These are phyloP conservation scores for Bicyclus anynana DNA, from an alignment of 1,140 invertebrate genomes.

Conservation along the genomic window DNA sequence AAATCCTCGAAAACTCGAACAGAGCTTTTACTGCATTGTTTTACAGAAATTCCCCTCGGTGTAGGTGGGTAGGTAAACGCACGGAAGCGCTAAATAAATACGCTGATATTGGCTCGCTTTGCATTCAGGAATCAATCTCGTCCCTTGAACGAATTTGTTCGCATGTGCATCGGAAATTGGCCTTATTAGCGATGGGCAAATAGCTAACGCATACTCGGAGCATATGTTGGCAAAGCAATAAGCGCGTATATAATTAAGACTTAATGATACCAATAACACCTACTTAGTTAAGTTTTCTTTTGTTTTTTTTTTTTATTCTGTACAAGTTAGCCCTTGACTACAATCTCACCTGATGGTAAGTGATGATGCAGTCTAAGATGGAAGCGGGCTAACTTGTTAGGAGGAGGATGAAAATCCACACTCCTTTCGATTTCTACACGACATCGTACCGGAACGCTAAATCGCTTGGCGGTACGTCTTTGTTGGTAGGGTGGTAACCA, in stretches of 20 bases:
- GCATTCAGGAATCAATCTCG: slow-evolving; percentile 39
- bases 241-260: not conserved
- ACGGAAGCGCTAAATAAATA: slow-evolving; percentile 20
- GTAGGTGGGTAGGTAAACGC: slow-evolving; percentile 8
- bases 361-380: no score
- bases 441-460: no score
- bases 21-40: not conserved
- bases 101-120: slow-evolving; percentile 54
- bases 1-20: no score
- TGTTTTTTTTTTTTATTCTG: no score
- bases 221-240: not conserved
- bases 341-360: no score
- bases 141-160: not conserved
- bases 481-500: no score
- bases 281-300: not conserved
- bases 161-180: slow-evolving; percentile 9
- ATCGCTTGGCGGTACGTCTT: no score
- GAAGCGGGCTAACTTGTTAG: no score
- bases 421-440: no score
- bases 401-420: no score
- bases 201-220: slow-evolving; percentile 6
- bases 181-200: slow-evolving; percentile 11
- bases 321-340: no score
- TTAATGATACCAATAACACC: not conserved
- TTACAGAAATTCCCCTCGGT: not conserved